Evolutionary conservation across 2,113 vertebrate genomes (phyloP).

Genomic region (Thymallus thymallus): DNA sequence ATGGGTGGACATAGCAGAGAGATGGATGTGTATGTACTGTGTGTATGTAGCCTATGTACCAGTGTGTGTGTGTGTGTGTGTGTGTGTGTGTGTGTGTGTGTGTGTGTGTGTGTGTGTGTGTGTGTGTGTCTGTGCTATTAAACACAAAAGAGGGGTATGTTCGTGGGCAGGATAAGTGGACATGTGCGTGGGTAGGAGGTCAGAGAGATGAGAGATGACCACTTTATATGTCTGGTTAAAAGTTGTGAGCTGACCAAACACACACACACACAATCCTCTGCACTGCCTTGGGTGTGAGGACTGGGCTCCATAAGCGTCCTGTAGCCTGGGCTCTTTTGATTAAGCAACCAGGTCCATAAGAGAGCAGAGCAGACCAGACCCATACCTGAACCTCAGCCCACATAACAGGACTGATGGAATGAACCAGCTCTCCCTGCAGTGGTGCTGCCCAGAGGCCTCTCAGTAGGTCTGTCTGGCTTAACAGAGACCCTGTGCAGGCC

Average conservation of each 20-base stretch:
- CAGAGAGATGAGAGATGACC: conserved; percentile 41
- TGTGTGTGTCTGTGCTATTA: conserved; percentile 29
- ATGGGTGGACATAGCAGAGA: conserved; percentile 46
- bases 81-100: conserved; percentile 11
- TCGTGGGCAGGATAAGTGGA: conserved; percentile 34
- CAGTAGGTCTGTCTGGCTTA: conserved; percentile 67
- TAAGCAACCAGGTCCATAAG: conserved; percentile 43
- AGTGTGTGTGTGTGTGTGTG: conserved; percentile 15
- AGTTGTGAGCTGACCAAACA: conserved; percentile 42
- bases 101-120: conserved; percentile 1
- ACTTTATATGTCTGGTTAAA: conserved; percentile 36
- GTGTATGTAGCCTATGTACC: background rate
- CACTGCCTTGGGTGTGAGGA: conserved; percentile 48
- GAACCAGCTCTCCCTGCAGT: conserved; percentile 39
- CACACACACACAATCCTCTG: conserved; percentile 25
- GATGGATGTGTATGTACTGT: conserved; percentile 34
- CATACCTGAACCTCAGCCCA: conserved; percentile 40
- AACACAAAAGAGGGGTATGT: conserved; percentile 40
- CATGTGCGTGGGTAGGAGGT: conserved; percentile 33
- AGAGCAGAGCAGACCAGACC: conserved; percentile 23
- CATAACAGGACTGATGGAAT: conserved; percentile 57
- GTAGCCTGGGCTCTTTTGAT: conserved; percentile 51
- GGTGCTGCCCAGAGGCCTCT: conserved; percentile 47
- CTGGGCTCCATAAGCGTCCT: conserved; percentile 50
- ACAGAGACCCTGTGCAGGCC: conserved; percentile 68